These are phyloP conservation scores for Varanus komodoensis DNA, from an alignment of 2,113 vertebrate genomes.

Conservation along the genomic window DNA sequence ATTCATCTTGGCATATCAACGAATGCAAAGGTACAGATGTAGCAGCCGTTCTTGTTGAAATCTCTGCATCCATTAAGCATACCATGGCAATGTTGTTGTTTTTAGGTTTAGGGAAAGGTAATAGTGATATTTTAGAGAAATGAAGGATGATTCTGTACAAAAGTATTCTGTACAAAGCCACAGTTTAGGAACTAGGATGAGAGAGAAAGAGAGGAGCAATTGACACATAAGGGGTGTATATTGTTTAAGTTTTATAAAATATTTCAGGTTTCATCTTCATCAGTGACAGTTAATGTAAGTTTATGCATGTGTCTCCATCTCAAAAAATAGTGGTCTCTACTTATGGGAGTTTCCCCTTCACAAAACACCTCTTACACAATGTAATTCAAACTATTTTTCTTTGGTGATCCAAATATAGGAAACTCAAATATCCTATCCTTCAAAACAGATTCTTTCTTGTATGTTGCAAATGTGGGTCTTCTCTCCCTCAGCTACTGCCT, in stretches of 20 bases:
- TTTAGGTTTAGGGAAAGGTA: slow-evolving; percentile 10
- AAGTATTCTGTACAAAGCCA: slow-evolving; percentile 39
- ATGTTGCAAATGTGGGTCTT: slow-evolving; percentile 3
- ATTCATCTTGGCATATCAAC: slow-evolving; percentile 65
- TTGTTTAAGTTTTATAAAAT: background rate
- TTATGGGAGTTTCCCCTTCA: background rate
- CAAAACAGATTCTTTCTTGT: slow-evolving; percentile 7
- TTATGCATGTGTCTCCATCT: too few relatives aligned
- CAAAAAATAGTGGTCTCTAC: background rate
- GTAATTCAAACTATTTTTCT: slow-evolving; percentile 30
- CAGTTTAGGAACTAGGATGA: slow-evolving; percentile 45
- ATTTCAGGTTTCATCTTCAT: background rate
- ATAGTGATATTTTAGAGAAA: slow-evolving; percentile 17
- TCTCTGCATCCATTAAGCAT: slow-evolving; percentile 19
- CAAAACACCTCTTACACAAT: slow-evolving; percentile 13
- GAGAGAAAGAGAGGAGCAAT: too few relatives aligned
- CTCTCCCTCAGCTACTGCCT: background rate
- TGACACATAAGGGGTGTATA: too few relatives aligned
- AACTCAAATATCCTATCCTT: background rate
- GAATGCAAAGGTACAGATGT: slow-evolving; percentile 58
- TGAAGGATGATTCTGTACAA: slow-evolving; percentile 40
- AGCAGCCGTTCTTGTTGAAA: slow-evolving; percentile 28
- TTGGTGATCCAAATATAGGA: background rate
- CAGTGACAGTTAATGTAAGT: too few relatives aligned
- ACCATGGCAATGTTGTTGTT: background rate